Evolutionary conservation across 2,113 vertebrate genomes (phyloP).

Genomic region (Syrmaticus mikado): DNA sequence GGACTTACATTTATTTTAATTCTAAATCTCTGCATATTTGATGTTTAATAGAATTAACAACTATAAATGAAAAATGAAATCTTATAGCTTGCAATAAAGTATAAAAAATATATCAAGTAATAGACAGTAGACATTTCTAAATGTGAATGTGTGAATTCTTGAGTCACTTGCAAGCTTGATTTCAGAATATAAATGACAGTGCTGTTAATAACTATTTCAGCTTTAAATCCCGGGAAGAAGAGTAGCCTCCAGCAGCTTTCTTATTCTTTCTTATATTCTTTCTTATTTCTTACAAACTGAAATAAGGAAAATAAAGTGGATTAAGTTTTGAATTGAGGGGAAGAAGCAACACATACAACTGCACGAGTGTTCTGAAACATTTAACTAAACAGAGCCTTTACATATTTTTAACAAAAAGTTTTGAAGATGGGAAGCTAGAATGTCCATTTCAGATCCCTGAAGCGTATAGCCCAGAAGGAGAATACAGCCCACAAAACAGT

Average conservation of each 20-base stretch:
- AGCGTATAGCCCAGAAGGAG: background rate
- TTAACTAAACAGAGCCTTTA: background rate
- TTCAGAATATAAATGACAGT: background rate
- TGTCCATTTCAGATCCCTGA: background rate
- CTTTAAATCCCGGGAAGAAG: background rate
- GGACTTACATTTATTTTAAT: background rate
- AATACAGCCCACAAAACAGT: background rate
- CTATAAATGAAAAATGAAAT: background rate
- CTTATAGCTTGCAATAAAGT: background rate
- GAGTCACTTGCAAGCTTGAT: background rate
- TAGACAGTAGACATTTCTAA: background rate
- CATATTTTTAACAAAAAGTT: background rate
- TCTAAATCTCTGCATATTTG: background rate
- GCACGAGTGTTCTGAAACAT: background rate
- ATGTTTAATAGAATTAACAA: background rate
- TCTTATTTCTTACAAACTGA: background rate
- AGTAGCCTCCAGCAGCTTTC: background rate
- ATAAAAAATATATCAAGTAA: background rate
- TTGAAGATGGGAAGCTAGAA: background rate
- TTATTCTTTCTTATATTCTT: too few species aligned
- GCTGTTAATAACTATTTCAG: background rate
- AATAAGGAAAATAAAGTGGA: background rate
- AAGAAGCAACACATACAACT: background rate
- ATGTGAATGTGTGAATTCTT: background rate
- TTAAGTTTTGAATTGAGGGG: background rate